A percentile compares a stretch with the other conserved stretches of the same genome.
Conservation (phyloP, 1,140 invertebrate genomes). For the Pseudomyrmex gracilis region DNA sequence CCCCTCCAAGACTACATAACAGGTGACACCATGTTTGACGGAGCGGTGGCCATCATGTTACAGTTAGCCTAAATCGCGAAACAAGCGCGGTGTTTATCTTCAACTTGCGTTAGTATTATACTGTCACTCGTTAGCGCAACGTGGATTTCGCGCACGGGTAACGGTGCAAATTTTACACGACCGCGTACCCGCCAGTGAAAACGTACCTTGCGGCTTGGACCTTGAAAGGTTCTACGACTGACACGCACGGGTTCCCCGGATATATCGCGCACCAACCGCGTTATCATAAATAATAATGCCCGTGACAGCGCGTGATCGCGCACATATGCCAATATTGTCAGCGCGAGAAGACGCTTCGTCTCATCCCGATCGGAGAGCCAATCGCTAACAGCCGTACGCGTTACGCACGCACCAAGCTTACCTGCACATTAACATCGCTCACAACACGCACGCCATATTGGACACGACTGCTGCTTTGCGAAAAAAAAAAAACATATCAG, state of each 20-base stretch:
- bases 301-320: no score
- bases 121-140: neutral
- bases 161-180: neutral
- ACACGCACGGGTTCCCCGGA: slow-evolving; percentile 48
- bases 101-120: neutral
- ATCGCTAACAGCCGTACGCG: no score
- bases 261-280: neutral
- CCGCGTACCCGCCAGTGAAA: slow-evolving; percentile 9
- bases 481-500: no score
- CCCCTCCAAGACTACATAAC: neutral
- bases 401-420: slow-evolving; percentile 47
- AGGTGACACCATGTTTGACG: slow-evolving; percentile 49
- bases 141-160: neutral
- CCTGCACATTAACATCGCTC: slow-evolving; percentile 66
- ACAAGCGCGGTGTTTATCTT: slow-evolving; percentile 1
- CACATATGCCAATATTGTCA: no score
- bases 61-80: slow-evolving; percentile 10
- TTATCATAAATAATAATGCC: neutral
- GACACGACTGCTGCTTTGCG: slow-evolving; percentile 67
- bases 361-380: neutral
- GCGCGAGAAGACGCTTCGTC: neutral
- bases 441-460: slow-evolving; percentile 71
- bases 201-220: slow-evolving; percentile 44
- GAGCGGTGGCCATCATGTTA: slow-evolving; percentile 37
- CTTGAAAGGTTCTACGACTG: slow-evolving; percentile 65